Base-by-base conservation (phyloP, 2,888 invertebrate species). In the Chrysopilus asiliformis region DNA sequence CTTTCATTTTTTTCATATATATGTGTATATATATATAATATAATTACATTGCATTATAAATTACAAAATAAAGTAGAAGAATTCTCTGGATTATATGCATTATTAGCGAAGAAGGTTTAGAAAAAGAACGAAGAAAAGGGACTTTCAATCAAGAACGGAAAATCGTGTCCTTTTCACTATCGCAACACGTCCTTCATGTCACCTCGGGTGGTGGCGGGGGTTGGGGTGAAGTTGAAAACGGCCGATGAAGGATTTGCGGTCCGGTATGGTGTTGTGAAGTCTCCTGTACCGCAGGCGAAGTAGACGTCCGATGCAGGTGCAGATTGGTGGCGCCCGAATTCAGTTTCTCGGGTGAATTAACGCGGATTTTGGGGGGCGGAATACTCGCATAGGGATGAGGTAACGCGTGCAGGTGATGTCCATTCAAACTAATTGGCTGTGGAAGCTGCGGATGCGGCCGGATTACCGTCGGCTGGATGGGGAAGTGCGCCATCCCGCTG, bases 181-280 rank as follows among this genome's bases (percentile, higher is more conserved):
- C 24, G 14, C 30, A 25, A 24, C 18, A n/a, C n/a, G n/a, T 24
- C 25, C 53, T 53, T 60, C 60, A 60, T 58, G 60, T 60, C 41
- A 60, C 57, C 46, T 60, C 60, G 14, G 55, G 50, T 44, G 50
- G 54, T 20, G 53, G 56, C 28, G 53, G 53, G 29, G 58, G 50
- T 36, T 62, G 58, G 27, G 62, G 62, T 43, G 62, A 63, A 28
- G 62, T 60, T 38, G 62, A 63, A 46, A 63, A 63, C 31, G 62
- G 64, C 42, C 64, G 48, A 42, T 64, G 64, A 39, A 60, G 36
- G 45, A 57, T 49, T 10, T 30, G 51, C 44, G 22, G 43, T 42
- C 4, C 45, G 43, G 7, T 12, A 12, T 54, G 56, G 20, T 56
- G 58, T 34, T 54, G 57, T 24, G 48, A 49, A 6, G 51, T 53